A percentile compares a stretch with the other conserved stretches of the same genome.
These are phyloP conservation scores for Mobula hypostoma DNA, from an alignment of 2,113 vertebrate species.

Conservation along the genomic window DNA sequence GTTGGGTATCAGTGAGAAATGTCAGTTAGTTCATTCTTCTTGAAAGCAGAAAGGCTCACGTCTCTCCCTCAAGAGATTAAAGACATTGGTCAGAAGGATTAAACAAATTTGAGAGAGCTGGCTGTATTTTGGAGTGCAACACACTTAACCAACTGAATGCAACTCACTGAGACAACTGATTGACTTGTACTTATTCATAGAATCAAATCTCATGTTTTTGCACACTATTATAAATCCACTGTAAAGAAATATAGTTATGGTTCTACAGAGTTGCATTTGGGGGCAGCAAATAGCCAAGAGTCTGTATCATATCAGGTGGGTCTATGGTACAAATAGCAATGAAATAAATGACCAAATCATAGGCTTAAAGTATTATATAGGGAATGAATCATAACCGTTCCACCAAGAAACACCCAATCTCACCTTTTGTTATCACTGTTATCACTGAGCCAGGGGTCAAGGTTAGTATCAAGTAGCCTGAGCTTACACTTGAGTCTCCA, in stretches of 20 bases:
- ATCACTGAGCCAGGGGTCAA: too few relatives aligned
- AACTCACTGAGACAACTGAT: neutral
- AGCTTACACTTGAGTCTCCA: too few relatives aligned
- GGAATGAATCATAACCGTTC: neutral
- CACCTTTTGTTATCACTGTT: neutral
- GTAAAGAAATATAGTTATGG: neutral
- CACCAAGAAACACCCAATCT: neutral
- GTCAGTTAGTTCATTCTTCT: neutral
- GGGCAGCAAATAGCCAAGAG: neutral
- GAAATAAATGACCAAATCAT: neutral
- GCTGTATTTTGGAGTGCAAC: neutral
- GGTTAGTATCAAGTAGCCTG: too few relatives aligned
- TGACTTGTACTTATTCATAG: neutral
- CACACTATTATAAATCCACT: neutral
- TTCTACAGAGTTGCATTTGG: neutral
- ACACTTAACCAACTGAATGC: neutral
- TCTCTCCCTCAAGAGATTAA: neutral
- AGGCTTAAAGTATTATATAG: neutral
- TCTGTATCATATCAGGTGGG: neutral
- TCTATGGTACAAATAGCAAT: neutral
- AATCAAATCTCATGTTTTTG: neutral
- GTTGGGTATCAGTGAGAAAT: neutral
- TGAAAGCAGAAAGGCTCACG: neutral
- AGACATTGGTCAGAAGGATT: neutral
- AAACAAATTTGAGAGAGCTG: neutral